phyloP scores from a whole-genome alignment of 2,888 invertebrate species.

The Pyrochroa serraticornis region DNA sequence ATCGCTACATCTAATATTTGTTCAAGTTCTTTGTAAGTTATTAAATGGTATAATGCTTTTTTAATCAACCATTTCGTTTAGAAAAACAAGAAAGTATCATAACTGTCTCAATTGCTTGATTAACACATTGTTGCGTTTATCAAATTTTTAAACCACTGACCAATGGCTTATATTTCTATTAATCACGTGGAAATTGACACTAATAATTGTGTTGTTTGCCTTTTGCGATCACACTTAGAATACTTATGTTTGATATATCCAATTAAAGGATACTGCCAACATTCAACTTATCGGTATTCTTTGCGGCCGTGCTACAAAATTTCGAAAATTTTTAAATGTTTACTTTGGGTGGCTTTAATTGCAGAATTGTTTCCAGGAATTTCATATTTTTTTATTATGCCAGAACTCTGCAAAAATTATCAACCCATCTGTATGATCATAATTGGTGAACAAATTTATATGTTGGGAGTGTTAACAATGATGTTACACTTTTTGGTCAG shows the following conservation, averaged over 20 bases:
- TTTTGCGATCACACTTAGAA: background rate
- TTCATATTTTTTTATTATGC: background rate
- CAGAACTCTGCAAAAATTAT: background rate
- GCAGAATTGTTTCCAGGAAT: background rate
- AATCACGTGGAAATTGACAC: background rate
- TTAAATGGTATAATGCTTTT: no score
- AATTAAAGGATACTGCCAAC: background rate
- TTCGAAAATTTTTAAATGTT: constrained; percentile 1
- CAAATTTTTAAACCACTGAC: no score
- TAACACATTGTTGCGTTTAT: no score
- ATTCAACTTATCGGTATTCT: constrained; percentile 9
- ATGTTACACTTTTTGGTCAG: background rate
- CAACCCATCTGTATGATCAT: background rate
- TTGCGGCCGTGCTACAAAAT: background rate
- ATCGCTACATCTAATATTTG: no score
- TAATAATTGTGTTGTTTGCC: background rate
- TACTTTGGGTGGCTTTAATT: background rate
- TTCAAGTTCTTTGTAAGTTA: no score
- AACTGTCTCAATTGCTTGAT: no score
- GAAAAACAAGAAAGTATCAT: no score
- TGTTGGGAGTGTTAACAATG: background rate
- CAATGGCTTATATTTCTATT: no score
- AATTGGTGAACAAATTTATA: no score
- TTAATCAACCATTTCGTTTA: no score
- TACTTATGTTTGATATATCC: background rate